Percentiles rank a stretch among this genome's conserved stretches.
phyloP scores from a whole-genome alignment of 2,888 invertebrate genomes.

The Ormyrus pomaceus region DNA sequence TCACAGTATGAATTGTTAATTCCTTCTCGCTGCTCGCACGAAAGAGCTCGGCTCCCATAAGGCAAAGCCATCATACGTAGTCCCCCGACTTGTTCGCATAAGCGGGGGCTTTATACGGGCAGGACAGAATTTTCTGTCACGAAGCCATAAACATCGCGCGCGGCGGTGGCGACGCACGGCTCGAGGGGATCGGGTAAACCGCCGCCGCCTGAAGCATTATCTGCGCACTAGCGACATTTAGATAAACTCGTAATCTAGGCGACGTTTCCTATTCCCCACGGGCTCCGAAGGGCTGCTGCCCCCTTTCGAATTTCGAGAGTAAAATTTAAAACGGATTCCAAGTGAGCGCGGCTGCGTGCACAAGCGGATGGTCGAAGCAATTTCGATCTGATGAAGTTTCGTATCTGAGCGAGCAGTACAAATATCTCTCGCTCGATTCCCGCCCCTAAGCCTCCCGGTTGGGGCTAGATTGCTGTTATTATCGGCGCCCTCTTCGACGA shows the following conservation, averaged over 20 bases:
- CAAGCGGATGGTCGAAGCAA: slow-evolving; percentile 50
- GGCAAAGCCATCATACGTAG: slow-evolving; percentile 12
- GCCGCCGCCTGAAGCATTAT: not conserved
- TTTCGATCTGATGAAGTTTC: slow-evolving; percentile 57
- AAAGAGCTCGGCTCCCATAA: slow-evolving; percentile 23
- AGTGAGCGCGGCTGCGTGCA: slow-evolving; percentile 45
- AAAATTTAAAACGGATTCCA: slow-evolving; percentile 66
- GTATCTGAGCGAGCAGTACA: slow-evolving; percentile 28
- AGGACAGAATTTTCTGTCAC: slow-evolving; percentile 69
- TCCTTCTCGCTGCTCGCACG: not conserved
- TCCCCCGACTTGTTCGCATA: slow-evolving; percentile 38
- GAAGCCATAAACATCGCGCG: slow-evolving; percentile 69
- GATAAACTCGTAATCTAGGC: slow-evolving; percentile 74
- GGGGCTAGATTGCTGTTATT: not conserved
- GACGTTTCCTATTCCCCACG: slow-evolving; percentile 67
- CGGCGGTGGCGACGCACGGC: slow-evolving; percentile 7
- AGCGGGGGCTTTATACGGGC: slow-evolving; percentile 50
- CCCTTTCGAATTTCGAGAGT: slow-evolving; percentile 56
- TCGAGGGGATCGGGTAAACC: slow-evolving; percentile 46
- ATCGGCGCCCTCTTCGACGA: not conserved
- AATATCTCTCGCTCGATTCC: too few relatives aligned
- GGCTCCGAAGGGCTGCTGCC: slow-evolving; percentile 54
- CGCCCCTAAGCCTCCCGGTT: too few relatives aligned
- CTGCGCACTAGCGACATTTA: slow-evolving; percentile 69
- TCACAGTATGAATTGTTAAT: slow-evolving; percentile 49